These are phyloP conservation scores for Thryonomys swinderianus DNA, from an alignment of 2,113 vertebrate genomes.

Conservation along the genomic window DNA sequence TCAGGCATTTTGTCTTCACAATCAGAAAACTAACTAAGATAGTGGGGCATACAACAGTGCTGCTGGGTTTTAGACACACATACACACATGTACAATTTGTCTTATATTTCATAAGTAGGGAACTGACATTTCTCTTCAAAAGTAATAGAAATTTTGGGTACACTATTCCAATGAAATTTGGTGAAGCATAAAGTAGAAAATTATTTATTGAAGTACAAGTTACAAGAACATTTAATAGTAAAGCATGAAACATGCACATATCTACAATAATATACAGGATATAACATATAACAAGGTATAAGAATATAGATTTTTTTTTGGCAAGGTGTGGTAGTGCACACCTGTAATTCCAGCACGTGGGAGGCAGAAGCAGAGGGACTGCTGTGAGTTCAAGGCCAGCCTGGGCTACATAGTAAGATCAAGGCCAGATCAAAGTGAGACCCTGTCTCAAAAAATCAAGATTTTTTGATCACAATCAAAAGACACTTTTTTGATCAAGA, in stretches of 20 bases:
- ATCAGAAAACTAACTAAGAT: not conserved
- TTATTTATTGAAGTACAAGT: not conserved
- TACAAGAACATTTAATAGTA: not conserved
- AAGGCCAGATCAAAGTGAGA: too few species aligned
- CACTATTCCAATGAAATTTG: conserved; percentile 39
- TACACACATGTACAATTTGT: not conserved
- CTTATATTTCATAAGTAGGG: not conserved
- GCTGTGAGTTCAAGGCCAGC: too few species aligned
- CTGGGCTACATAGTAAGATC: too few species aligned
- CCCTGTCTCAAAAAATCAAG: too few species aligned
- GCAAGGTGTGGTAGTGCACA: too few species aligned
- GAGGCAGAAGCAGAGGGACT: too few species aligned
- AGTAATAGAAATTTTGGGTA: not conserved
- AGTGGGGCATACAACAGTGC: not conserved
- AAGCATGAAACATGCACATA: not conserved
- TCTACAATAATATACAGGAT: not conserved
- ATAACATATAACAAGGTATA: not conserved
- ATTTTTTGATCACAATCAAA: too few species aligned
- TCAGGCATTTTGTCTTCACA: not conserved
- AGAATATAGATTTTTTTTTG: not conserved
- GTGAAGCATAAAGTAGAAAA: conserved; percentile 25
- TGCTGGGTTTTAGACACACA: not conserved
- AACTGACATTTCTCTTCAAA: not conserved
- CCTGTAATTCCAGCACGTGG: too few species aligned
- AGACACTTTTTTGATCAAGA: too few species aligned